Evolutionary conservation across 1,140 invertebrate genomes (phyloP).

Genomic region (Diabrotica virgifera): DNA sequence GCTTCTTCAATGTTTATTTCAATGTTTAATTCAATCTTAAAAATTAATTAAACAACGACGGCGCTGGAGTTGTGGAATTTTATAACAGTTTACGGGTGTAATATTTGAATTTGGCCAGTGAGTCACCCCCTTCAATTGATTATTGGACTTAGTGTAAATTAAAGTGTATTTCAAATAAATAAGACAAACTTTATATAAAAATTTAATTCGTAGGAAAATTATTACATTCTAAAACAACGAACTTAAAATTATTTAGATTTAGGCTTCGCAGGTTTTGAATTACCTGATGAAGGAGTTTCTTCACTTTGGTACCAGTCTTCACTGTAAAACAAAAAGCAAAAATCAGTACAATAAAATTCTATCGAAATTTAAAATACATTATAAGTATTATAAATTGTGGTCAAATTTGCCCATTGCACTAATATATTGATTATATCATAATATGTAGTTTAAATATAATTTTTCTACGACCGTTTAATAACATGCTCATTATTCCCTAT

Average conservation of each 20-base stretch:
- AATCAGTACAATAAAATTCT: conserved; percentile 23
- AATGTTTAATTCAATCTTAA: too few species aligned
- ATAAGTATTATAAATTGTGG: not conserved
- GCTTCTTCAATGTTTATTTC: too few species aligned
- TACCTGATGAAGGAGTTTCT: conserved; percentile 36
- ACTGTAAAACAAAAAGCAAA: conserved; percentile 54
- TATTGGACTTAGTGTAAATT: too few species aligned
- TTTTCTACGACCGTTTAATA: too few species aligned
- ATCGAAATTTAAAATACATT: conserved; percentile 5
- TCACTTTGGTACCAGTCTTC: conserved; percentile 85
- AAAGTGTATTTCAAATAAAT: not conserved
- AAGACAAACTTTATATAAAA: not conserved
- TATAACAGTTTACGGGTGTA: too few species aligned
- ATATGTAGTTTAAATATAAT: too few species aligned
- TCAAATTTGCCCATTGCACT: not conserved
- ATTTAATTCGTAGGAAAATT: not conserved
- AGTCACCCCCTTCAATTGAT: too few species aligned
- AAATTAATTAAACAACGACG: too few species aligned
- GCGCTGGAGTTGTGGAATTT: too few species aligned
- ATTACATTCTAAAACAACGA: not conserved
- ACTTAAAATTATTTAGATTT: not conserved
- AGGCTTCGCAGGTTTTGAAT: conserved; percentile 28
- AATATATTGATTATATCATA: too few species aligned
- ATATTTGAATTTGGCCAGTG: too few species aligned
- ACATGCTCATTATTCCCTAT: too few species aligned